Evolutionary conservation across 2,888 invertebrate genomes (phyloP).

Genomic region (Scrobipalpa atriplicella): DNA sequence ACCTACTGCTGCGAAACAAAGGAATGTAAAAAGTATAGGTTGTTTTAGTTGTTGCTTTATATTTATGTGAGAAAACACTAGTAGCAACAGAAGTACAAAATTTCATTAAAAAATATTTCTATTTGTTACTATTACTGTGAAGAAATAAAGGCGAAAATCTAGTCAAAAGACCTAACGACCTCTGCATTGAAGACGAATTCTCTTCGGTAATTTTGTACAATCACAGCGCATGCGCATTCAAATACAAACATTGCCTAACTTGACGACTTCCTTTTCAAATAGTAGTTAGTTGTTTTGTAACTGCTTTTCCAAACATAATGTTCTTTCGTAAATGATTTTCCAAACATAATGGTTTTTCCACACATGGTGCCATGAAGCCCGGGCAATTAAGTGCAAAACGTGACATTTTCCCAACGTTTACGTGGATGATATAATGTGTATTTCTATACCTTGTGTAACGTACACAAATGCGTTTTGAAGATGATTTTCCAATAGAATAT

Average conservation of each 20-base stretch:
- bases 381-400: slow-evolving; percentile 12
- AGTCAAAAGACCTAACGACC: slow-evolving; percentile 4
- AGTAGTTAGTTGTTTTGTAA: background rate
- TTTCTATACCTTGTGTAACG: background rate
- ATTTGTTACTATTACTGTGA: background rate
- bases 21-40: no score
- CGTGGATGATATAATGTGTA: background rate
- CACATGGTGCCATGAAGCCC: background rate
- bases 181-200: slow-evolving; percentile 4
- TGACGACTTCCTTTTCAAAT: slow-evolving; percentile 10
- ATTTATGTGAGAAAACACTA: background rate
- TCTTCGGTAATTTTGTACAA: slow-evolving; percentile 13
- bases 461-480: background rate
- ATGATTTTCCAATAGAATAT: slow-evolving; percentile 4
- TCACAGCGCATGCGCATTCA: background rate
- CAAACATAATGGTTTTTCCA: slow-evolving; percentile 22
- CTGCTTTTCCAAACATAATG: slow-evolving; percentile 18
- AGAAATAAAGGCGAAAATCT: background rate
- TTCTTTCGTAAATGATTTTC: slow-evolving; percentile 8
- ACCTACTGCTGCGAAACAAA: background rate
- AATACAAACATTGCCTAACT: slow-evolving; percentile 6
- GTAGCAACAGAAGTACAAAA: background rate
- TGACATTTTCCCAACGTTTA: slow-evolving; percentile 4
- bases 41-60: background rate
- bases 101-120: background rate